phyloP scores from a whole-genome alignment of 1,140 invertebrate genomes.

The Drosophila murphyi region DNA sequence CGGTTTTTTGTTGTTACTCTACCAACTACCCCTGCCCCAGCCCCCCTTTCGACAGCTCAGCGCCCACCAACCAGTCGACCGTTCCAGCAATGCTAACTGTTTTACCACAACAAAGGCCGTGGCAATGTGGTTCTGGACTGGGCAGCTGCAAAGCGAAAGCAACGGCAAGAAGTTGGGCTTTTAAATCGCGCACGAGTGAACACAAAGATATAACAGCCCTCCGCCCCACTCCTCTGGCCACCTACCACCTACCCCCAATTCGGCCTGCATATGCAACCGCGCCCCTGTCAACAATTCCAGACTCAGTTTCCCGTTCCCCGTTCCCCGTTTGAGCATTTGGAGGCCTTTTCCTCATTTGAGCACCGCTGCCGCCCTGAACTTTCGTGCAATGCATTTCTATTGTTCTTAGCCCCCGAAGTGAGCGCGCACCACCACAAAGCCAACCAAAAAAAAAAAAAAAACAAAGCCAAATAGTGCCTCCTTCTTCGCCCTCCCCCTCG shows the following conservation, averaged over 20 bases:
- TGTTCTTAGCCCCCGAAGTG: constrained; percentile 58
- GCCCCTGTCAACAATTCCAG: constrained; percentile 54
- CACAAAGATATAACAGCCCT: constrained; percentile 47
- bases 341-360: constrained; percentile 40
- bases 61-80: not conserved
- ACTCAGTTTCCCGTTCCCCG: too few relatives aligned
- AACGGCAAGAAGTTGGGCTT: constrained; percentile 68
- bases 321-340: not conserved
- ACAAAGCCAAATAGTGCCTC: constrained; percentile 47
- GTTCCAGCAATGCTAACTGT: constrained; percentile 35
- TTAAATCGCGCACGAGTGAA: constrained; percentile 71
- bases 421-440: constrained; percentile 49
- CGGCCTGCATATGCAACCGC: constrained; percentile 34
- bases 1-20: constrained; percentile 17
- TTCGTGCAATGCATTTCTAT: constrained; percentile 78
- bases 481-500: not conserved
- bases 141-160: constrained; percentile 61
- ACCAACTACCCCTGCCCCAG: not conserved
- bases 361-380: constrained; percentile 42
- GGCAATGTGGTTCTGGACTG: constrained; percentile 13
- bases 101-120: constrained; percentile 72
- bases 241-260: too few relatives aligned
- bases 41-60: not conserved
- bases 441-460: constrained; percentile 50
- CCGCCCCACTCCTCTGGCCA: not conserved